These are phyloP conservation scores for Heliothis virescens DNA, from an alignment of 1,140 invertebrate species.

Conservation along the genomic window DNA sequence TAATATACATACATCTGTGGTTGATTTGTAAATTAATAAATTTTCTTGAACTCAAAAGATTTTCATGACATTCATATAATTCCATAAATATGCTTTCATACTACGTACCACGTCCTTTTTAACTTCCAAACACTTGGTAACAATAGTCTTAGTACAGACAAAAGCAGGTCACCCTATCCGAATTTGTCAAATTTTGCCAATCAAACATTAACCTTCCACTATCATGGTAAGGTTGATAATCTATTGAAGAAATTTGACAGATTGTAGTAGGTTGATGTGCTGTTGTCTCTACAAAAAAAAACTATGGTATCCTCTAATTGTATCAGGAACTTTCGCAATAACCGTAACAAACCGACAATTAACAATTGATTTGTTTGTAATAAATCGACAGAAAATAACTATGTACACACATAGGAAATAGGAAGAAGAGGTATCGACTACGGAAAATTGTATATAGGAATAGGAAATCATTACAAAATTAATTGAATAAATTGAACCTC, in stretches of 20 bases:
- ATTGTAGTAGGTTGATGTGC: too few relatives aligned
- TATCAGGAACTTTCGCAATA: background rate
- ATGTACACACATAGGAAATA: conserved; percentile 2
- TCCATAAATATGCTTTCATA: too few relatives aligned
- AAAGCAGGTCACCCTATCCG: too few relatives aligned
- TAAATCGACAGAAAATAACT: background rate
- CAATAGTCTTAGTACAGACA: background rate
- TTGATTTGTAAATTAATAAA: background rate
- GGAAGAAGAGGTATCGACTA: background rate
- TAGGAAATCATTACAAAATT: background rate
- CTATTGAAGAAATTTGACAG: too few relatives aligned
- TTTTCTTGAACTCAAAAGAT: too few relatives aligned
- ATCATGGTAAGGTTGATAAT: too few relatives aligned
- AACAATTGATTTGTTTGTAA: conserved; percentile 5
- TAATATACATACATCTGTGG: too few relatives aligned
- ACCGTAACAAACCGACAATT: background rate
- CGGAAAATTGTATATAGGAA: background rate
- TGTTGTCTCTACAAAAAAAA: background rate
- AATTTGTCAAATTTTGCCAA: too few relatives aligned
- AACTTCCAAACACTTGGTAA: background rate
- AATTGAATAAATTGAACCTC: background rate
- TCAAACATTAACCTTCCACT: too few relatives aligned
- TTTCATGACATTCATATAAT: too few relatives aligned
- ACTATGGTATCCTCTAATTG: conserved; percentile 19
- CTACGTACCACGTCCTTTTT: too few relatives aligned